Conservation (phyloP, 2,113 vertebrate species). For the Trematocara macrostoma region DNA sequence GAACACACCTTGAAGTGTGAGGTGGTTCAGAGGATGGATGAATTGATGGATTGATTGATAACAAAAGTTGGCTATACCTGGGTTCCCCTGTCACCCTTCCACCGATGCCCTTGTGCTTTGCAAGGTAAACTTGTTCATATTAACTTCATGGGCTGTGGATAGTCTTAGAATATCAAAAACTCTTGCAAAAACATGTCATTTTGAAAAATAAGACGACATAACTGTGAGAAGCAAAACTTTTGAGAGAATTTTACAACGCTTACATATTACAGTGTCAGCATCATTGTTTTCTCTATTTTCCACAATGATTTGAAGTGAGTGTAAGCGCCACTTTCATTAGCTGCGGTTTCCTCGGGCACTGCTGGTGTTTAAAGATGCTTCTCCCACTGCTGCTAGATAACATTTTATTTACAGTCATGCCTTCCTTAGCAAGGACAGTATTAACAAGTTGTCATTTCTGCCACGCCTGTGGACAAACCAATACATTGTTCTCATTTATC, state of each 20-base stretch:
- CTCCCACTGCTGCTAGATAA: background rate
- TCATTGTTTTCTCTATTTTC: background rate
- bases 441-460: conserved; percentile 38
- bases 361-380: conserved; percentile 3
- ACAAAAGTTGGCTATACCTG: background rate
- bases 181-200: background rate
- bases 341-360: background rate
- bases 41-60: background rate
- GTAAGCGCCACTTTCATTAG: background rate
- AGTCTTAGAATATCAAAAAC: background rate
- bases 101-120: background rate
- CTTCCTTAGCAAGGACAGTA: conserved; percentile 25
- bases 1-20: background rate
- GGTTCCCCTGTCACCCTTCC: background rate
- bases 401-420: conserved; percentile 43
- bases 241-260: background rate
- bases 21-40: background rate
- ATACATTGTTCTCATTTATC: conserved; percentile 44
- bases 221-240: background rate
- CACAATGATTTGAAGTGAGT: background rate
- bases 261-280: background rate
- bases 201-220: background rate
- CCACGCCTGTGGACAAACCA: conserved; percentile 30
- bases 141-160: background rate
- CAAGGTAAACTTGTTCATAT: background rate